Evolutionary conservation across 1,140 invertebrate genomes (phyloP).

Genomic region (Brachionus angularis): DNA sequence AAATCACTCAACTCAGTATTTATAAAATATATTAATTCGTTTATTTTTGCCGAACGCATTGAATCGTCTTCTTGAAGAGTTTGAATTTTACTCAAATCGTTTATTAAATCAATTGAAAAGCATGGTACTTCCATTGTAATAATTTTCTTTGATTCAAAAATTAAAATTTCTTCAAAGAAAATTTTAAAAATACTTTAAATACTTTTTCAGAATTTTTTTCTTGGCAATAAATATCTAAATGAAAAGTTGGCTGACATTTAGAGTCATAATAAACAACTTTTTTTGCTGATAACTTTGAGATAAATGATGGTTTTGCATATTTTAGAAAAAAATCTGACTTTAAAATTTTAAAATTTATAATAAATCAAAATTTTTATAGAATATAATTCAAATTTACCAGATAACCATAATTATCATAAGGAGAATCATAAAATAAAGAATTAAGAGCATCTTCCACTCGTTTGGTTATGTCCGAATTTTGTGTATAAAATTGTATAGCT

Average conservation of each 20-base stretch:
- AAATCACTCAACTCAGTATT: constrained; percentile 28
- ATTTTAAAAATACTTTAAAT: background rate
- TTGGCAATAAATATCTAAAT: constrained; percentile 26
- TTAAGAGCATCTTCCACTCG: constrained; percentile 57
- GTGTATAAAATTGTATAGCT: constrained; percentile 53
- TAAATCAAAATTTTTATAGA: no score
- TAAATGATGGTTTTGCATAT: background rate
- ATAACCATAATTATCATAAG: constrained; percentile 55
- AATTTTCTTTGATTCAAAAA: background rate
- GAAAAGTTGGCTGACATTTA: constrained; percentile 41
- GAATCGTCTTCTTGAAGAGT: constrained; percentile 38
- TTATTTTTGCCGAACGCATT: background rate
- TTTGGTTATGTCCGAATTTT: constrained; percentile 54
- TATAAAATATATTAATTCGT: constrained; percentile 10
- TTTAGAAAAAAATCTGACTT: constrained; percentile 27
- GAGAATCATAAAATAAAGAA: constrained; percentile 55
- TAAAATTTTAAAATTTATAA: no score
- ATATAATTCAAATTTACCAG: constrained; percentile 48
- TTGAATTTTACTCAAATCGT: constrained; percentile 28
- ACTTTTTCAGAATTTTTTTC: constrained; percentile 20
- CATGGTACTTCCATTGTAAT: constrained; percentile 3
- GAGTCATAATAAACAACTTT: constrained; percentile 14
- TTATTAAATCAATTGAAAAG: constrained; percentile 11
- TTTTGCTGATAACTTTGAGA: background rate
- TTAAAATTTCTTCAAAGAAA: background rate